Evolutionary conservation across 2,888 invertebrate genomes (phyloP).

Genomic region (Schrankia costaestrigalis): DNA sequence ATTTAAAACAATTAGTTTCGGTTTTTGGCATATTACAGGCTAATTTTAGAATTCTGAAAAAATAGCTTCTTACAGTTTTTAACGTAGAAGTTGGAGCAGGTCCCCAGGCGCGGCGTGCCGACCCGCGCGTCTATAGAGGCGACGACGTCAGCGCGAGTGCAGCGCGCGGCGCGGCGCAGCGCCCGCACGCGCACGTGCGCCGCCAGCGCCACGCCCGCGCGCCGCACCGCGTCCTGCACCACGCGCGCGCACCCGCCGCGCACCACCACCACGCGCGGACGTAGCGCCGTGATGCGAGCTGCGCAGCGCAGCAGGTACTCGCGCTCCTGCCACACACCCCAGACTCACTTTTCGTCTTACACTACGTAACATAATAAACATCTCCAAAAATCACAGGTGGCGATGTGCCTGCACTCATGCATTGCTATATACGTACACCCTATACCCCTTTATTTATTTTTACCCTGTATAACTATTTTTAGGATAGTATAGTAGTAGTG

Average conservation of each 20-base stretch:
- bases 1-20: too few relatives aligned
- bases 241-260: slow-evolving; percentile 92
- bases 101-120: slow-evolving; percentile 89
- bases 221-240: slow-evolving; percentile 92
- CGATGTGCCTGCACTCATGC: too few relatives aligned
- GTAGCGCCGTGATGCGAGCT: slow-evolving; percentile 89
- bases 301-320: slow-evolving; percentile 93
- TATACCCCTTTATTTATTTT: too few relatives aligned
- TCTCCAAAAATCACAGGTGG: too few relatives aligned
- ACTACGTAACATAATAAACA: too few relatives aligned
- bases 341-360: neutral
- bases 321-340: slow-evolving; percentile 81
- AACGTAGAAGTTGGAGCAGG: slow-evolving; percentile 90
- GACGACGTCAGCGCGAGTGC: slow-evolving; percentile 91
- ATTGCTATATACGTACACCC: too few relatives aligned
- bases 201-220: slow-evolving; percentile 86
- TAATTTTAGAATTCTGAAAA: neutral
- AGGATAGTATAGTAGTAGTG: too few relatives aligned
- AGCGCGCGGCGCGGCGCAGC: slow-evolving; percentile 84
- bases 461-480: too few relatives aligned
- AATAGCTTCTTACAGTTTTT: slow-evolving; percentile 64
- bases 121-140: slow-evolving; percentile 93
- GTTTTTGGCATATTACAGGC: too few relatives aligned
- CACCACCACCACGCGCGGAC: slow-evolving; percentile 93
- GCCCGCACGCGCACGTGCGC: slow-evolving; percentile 86